Evolutionary conservation across 2,888 invertebrate species (phyloP), one percentile per base, ranked within the genome.

Genomic region (Drosophila hamatofila): DNA sequence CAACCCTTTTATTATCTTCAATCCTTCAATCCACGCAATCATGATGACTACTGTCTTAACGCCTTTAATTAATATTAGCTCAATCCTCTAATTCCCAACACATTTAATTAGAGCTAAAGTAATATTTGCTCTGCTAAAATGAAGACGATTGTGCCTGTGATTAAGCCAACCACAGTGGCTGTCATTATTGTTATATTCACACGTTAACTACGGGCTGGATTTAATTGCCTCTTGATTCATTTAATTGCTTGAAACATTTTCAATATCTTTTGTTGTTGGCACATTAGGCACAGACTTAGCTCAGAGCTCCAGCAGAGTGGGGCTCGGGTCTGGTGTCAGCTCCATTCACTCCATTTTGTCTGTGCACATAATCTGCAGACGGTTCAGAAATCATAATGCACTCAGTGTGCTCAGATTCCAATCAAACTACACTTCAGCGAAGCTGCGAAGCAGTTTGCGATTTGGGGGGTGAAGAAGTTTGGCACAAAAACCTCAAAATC

Each of bases 311-410:
- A 52, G 48, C 57, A 51, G 54, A 37, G 49, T 39, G 35, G 33
- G 49, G 49, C 39, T 63, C 37, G 41, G 74, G 70, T n/a, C 57
- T 62, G 44, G 70, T 41, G 23, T 73, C 61, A 59, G 41, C 62
- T 54, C 41, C 56, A 63, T 63, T 75, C 59, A 51, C 42, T 23
- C 14, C 60, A 77, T 65, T 65, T 78, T 69, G 65, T 70, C 56
- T 62, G 68, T 59, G 62, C 74, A 65, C 61, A 65, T 68, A 78
- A 72, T 64, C 69, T 77, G 74, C 78, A 62, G 65, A 56, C 71
- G 51, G 55, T 64, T 67, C 71, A 61, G 64, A 83, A 87, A 83
- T 87, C 85, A 87, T 84, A 83, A 81, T 87, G 87, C 69, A 77
- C 80, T 80, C 61, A 57, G 64, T 55, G 64, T 55, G 61, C 51